Conservation (phyloP, 2,113 vertebrate genomes). For the Marmota flaviventris region DNA sequence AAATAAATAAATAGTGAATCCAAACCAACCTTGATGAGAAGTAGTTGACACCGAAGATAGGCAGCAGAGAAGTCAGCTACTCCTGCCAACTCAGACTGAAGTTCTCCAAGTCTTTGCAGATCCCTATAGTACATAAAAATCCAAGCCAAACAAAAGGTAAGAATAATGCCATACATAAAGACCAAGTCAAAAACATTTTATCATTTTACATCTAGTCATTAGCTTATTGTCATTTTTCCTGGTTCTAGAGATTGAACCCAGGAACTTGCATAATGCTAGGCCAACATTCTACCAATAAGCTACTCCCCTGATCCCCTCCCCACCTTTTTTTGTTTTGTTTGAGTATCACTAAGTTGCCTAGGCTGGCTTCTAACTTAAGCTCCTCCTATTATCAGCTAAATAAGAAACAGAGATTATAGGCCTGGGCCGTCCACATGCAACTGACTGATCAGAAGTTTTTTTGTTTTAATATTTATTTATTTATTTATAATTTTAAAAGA, state of each 20-base stretch:
- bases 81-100: constrained; percentile 96
- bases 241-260: background rate
- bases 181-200: constrained; percentile 45
- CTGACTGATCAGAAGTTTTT: too few relatives aligned
- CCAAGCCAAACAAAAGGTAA: constrained; percentile 7
- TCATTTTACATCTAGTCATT: constrained; percentile 12
- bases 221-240: background rate
- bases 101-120: constrained; percentile 95
- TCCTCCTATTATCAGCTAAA: too few relatives aligned
- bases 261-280: background rate
- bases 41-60: constrained; percentile 96
- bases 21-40: constrained; percentile 94
- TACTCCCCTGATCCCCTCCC: background rate
- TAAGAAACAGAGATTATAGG: too few relatives aligned
- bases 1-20: background rate
- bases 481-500: too few relatives aligned
- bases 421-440: too few relatives aligned
- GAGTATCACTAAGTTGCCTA: too few relatives aligned
- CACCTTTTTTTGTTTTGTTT: too few relatives aligned
- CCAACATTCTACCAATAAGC: background rate
- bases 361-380: too few relatives aligned
- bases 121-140: constrained; percentile 89
- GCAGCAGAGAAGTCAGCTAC: constrained; percentile 97
- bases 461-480: too few relatives aligned
- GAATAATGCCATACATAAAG: background rate